Percentiles rank a stretch among this genome's conserved stretches.
Evolutionary conservation across 2,888 invertebrate species (phyloP).

Genomic region (Eulithis prunata): DNA sequence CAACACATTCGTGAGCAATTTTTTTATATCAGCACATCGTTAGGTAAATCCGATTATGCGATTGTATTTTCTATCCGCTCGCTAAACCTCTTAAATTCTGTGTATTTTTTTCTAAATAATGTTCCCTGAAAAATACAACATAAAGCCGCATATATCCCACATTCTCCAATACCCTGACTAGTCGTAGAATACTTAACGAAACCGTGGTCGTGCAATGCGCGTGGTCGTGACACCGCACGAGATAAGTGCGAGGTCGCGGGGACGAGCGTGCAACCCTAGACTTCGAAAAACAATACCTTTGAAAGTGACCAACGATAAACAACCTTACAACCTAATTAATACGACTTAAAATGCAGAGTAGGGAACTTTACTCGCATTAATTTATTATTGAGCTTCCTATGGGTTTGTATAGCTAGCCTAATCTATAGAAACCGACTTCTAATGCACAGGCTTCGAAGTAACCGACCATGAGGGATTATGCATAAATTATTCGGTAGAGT

Average conservation of each 20-base stretch:
- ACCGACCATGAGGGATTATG: background rate
- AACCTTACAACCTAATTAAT: slow-evolving; percentile 7
- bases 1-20: no score
- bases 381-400: slow-evolving; percentile 42
- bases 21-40: no score
- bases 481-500: background rate
- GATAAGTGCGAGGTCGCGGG: slow-evolving; percentile 79
- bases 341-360: slow-evolving; percentile 7
- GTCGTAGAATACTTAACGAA: slow-evolving; percentile 58
- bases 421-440: slow-evolving; percentile 14
- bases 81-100: no score
- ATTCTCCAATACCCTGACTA: slow-evolving; percentile 41
- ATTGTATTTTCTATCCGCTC: no score
- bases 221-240: slow-evolving; percentile 77
- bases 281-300: slow-evolving; percentile 35
- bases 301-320: slow-evolving; percentile 12
- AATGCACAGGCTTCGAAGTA: background rate
- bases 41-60: no score
- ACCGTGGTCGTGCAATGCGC: slow-evolving; percentile 71
- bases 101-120: background rate
- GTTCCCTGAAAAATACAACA: slow-evolving; percentile 25
- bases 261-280: slow-evolving; percentile 56
- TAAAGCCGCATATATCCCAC: slow-evolving; percentile 42
- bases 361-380: slow-evolving; percentile 32
- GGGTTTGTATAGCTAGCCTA: slow-evolving; percentile 31